These are phyloP conservation scores for Oscheius sp. DNA, from an alignment of 1,140 invertebrate genomes.

Conservation along the genomic window DNA sequence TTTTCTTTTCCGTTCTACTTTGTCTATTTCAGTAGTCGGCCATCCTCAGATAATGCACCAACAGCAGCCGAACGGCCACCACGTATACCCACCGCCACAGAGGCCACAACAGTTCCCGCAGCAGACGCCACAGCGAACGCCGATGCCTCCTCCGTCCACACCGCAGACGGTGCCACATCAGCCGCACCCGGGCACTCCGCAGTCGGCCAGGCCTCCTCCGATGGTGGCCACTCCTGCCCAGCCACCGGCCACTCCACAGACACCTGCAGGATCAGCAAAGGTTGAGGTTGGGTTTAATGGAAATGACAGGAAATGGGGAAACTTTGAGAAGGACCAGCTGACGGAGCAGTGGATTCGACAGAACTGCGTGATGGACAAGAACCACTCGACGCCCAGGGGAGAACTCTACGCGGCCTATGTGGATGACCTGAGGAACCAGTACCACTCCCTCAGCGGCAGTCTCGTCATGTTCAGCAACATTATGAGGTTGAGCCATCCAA, in stretches of 20 bases:
- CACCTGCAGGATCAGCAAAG: constrained; percentile 11
- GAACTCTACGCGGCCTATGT: constrained; percentile 50
- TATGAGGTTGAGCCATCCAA: constrained; percentile 30
- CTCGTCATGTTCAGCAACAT: constrained; percentile 40
- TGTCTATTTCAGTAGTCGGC: too few relatives aligned
- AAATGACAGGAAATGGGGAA: background rate
- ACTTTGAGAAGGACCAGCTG: constrained; percentile 25
- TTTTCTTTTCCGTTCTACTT: too few relatives aligned
- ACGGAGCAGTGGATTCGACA: constrained; percentile 44
- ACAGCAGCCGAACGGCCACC: background rate
- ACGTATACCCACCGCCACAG: too few relatives aligned
- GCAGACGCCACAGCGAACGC: too few relatives aligned
- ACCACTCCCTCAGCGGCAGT: constrained; percentile 39
- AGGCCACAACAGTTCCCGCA: too few relatives aligned
- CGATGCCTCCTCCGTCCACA: background rate
- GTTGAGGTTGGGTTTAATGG: background rate
- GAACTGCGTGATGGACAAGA: constrained; percentile 31
- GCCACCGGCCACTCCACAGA: constrained; percentile 15
- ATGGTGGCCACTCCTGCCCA: background rate
- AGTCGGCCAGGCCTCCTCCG: too few relatives aligned
- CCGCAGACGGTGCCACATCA: background rate
- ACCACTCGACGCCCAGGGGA: constrained; percentile 20
- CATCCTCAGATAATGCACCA: background rate
- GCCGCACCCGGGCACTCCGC: too few relatives aligned
- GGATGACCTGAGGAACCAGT: constrained; percentile 42